These are phyloP conservation scores for Rhinopomastus cyanomelas DNA, from an alignment of 2,113 vertebrate genomes.

Conservation along the genomic window DNA sequence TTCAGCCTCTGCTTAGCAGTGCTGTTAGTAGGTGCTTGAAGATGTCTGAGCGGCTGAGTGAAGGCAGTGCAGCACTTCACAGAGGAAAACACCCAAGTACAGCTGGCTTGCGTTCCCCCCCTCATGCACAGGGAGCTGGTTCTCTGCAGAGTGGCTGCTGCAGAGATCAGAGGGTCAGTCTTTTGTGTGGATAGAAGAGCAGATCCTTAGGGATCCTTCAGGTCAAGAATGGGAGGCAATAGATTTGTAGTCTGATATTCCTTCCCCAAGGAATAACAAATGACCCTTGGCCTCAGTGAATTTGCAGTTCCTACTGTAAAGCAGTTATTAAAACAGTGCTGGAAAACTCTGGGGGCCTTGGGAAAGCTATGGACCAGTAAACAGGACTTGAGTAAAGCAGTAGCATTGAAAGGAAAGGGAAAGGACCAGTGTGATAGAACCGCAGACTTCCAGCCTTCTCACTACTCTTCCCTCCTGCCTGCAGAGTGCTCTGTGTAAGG, in stretches of 20 bases:
- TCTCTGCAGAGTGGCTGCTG: neutral
- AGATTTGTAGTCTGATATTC: neutral
- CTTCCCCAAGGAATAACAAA: neutral
- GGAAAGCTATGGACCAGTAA: neutral
- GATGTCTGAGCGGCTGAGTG: neutral
- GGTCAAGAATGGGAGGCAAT: neutral
- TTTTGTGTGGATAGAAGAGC: neutral
- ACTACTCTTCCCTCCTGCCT: neutral
- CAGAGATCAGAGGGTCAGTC: neutral
- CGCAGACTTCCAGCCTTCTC: neutral
- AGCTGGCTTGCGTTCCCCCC: neutral
- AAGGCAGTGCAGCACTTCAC: neutral
- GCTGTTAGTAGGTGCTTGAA: too few species aligned
- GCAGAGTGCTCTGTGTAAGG: neutral
- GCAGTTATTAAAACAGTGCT: neutral
- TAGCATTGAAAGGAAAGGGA: neutral
- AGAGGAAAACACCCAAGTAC: neutral
- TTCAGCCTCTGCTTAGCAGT: neutral
- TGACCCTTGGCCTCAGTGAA: neutral
- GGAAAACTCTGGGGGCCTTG: neutral
- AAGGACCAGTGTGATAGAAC: neutral
- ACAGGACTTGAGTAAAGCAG: neutral
- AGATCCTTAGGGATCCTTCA: neutral
- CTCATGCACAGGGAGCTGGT: too few species aligned
- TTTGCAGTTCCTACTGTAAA: neutral